Percentiles rank a stretch among this genome's conserved stretches.
Evolutionary conservation across 2,888 invertebrate species (phyloP).

Genomic region (Drepana falcataria): DNA sequence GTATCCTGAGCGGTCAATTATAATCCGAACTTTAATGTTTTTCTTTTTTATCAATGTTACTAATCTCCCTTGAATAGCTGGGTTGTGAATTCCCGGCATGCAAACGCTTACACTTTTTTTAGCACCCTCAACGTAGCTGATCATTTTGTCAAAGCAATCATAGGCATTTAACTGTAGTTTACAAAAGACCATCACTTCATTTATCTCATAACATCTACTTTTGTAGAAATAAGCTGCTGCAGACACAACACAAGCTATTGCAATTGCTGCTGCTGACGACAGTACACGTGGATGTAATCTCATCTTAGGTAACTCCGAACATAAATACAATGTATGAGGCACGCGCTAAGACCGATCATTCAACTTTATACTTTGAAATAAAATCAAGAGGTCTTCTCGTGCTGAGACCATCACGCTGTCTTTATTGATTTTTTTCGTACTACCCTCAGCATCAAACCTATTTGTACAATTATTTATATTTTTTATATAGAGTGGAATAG

Average conservation of each 20-base stretch:
- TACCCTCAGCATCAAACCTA: slow-evolving; percentile 38
- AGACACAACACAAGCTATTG: slow-evolving; percentile 61
- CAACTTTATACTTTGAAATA: slow-evolving; percentile 54
- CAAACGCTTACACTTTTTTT: slow-evolving; percentile 58
- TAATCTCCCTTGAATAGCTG: slow-evolving; percentile 64
- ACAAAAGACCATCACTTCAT: slow-evolving; percentile 74
- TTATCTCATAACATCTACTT: slow-evolving; percentile 53
- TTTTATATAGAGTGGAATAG: no score
- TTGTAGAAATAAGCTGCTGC: slow-evolving; percentile 66
- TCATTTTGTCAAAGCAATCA: slow-evolving; percentile 67
- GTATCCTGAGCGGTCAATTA: slow-evolving; percentile 61
- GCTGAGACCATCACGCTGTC: slow-evolving; percentile 25
- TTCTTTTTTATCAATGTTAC: slow-evolving; percentile 54
- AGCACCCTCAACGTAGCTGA: slow-evolving; percentile 63
- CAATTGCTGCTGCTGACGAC: slow-evolving; percentile 61
- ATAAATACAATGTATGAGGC: slow-evolving; percentile 41
- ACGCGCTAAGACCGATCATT: slow-evolving; percentile 41
- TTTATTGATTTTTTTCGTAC: slow-evolving; percentile 15
- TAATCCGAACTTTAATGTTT: slow-evolving; percentile 56
- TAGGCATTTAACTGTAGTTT: slow-evolving; percentile 67
- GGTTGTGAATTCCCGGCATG: slow-evolving; percentile 71
- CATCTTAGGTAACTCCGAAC: slow-evolving; percentile 65
- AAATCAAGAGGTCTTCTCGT: slow-evolving; percentile 51
- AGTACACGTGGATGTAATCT: slow-evolving; percentile 53
- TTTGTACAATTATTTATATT: no score